Evolutionary conservation across 2,113 vertebrate species (phyloP).

Genomic region (Malurus elegans): DNA sequence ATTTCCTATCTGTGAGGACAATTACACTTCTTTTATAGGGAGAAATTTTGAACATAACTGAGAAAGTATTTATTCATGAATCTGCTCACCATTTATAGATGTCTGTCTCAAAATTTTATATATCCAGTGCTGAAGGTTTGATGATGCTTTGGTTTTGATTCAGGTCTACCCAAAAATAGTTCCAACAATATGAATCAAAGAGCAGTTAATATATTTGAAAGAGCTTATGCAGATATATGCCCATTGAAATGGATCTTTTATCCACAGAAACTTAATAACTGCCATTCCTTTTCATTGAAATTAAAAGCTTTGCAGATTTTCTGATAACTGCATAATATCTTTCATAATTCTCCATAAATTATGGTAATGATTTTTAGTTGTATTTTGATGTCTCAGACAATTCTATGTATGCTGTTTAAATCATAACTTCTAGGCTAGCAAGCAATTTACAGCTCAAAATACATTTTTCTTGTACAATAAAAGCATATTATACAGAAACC

Average conservation of each 20-base stretch:
- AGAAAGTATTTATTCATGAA: background rate
- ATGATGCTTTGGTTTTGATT: background rate
- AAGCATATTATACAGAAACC: background rate
- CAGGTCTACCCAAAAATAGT: background rate
- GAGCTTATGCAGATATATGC: background rate
- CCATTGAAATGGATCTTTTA: background rate
- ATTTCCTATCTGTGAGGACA: background rate
- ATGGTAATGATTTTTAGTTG: background rate
- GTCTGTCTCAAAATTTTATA: background rate
- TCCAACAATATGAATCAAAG: background rate
- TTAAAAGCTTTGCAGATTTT: background rate
- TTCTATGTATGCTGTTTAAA: background rate
- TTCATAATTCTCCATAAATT: background rate
- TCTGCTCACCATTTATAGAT: background rate
- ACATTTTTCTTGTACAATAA: background rate
- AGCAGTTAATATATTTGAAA: background rate
- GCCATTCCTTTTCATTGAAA: background rate
- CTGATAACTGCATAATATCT: background rate
- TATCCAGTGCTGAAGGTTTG: background rate
- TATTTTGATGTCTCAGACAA: background rate
- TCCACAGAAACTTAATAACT: background rate
- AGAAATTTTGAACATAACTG: background rate
- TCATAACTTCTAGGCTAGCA: background rate
- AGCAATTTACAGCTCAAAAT: background rate
- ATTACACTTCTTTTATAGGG: background rate